phyloP scores from a whole-genome alignment of 2,113 vertebrate species.

The Lagopus leucura region DNA sequence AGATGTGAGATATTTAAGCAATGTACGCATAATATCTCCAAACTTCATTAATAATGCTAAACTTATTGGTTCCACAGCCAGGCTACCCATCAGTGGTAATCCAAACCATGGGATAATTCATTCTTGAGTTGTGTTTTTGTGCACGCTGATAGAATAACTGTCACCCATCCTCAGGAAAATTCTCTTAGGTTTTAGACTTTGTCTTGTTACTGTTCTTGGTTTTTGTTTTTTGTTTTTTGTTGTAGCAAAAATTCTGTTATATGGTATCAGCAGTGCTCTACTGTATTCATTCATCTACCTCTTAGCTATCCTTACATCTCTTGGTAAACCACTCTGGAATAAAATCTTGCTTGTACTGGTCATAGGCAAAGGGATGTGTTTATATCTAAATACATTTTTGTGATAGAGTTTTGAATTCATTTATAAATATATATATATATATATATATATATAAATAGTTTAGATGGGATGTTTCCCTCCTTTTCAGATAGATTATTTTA shows the following conservation, averaged over 20 bases:
- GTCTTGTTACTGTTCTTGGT: not conserved
- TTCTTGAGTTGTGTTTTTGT: not conserved
- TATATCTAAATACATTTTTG: not conserved
- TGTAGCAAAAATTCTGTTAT: not conserved
- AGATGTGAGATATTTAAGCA: not conserved
- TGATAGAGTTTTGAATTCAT: not conserved
- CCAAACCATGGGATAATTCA: not conserved
- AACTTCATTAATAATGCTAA: not conserved
- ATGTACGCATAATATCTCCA: not conserved
- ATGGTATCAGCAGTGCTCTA: not conserved
- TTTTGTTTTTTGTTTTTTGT: not conserved
- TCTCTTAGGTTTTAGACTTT: not conserved
- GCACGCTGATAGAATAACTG: not conserved
- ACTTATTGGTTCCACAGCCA: not conserved
- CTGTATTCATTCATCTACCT: not conserved
- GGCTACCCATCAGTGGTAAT: not conserved
- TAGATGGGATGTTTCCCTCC: not conserved
- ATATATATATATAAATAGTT: not conserved
- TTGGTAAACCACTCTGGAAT: not conserved
- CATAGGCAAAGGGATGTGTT: not conserved
- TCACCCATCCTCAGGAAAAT: not conserved
- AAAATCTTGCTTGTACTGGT: not conserved
- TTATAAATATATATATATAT: not conserved
- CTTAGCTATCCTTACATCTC: not conserved
- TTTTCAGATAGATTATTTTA: not conserved